phyloP scores from a whole-genome alignment of 2,113 vertebrate genomes.

The Grantiella picta region DNA sequence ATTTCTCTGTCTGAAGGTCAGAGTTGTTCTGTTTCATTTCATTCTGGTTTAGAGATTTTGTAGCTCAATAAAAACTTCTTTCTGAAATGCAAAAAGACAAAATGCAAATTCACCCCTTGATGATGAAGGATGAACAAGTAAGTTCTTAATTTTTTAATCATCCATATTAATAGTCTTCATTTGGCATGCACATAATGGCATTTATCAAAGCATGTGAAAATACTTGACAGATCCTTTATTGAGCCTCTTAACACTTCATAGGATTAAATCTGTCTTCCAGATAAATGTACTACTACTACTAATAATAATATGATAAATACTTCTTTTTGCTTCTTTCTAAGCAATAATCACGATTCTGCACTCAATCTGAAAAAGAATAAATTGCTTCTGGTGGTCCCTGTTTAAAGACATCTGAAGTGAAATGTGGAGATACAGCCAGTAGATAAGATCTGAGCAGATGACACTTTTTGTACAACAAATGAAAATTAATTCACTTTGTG shows the following conservation, averaged over 20 bases:
- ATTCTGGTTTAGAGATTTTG: background rate
- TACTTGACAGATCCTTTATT: constrained; percentile 31
- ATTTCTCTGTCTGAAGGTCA: background rate
- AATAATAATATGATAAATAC: constrained; percentile 1
- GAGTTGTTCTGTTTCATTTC: background rate
- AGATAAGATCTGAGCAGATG: constrained; percentile 4
- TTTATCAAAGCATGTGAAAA: constrained; percentile 38
- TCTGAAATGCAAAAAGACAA: background rate
- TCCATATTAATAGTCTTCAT: constrained; percentile 37
- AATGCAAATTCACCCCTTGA: constrained; percentile 26
- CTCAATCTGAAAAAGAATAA: background rate
- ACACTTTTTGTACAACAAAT: background rate
- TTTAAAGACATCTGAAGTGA: background rate
- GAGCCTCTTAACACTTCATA: constrained; percentile 18
- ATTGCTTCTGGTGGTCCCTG: background rate
- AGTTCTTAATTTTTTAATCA: constrained; percentile 51
- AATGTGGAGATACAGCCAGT: background rate
- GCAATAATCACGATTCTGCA: background rate
- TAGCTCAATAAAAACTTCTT: background rate
- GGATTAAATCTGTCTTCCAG: constrained; percentile 48
- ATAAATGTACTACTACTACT: background rate
- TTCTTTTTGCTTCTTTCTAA: background rate
- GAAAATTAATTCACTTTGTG: constrained; percentile 31
- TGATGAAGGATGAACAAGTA: constrained; percentile 21
- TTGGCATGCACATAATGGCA: constrained; percentile 26